Conservation (phyloP, 2,888 invertebrate species). For the Hypselothyrea guttata region DNA sequence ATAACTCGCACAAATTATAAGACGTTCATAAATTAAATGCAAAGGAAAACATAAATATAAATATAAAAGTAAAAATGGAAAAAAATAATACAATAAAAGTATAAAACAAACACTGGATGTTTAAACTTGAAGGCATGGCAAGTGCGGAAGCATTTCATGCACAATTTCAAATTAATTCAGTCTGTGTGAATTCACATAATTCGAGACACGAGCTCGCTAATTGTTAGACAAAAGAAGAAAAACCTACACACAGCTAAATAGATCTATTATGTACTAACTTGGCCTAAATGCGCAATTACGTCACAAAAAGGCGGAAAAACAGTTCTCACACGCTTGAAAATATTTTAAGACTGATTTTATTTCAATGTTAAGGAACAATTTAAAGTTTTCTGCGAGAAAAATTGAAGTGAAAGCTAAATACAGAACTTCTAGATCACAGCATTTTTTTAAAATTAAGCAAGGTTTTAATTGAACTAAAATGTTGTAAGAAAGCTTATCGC, state of each 20-base stretch:
- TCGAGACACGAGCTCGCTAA: conserved; percentile 38
- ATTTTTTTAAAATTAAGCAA: too few species aligned
- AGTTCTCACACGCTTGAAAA: conserved; percentile 43
- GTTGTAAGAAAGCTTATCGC: too few species aligned
- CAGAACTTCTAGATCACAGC: too few species aligned
- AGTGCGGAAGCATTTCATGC: conserved; percentile 31
- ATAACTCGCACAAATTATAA: conserved; percentile 5
- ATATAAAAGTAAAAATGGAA: conserved; percentile 1
- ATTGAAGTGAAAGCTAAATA: too few species aligned
- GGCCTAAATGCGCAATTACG: conserved; percentile 37
- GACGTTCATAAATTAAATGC: conserved; percentile 23
- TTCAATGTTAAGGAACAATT: conserved; percentile 21
- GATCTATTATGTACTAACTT: conserved; percentile 35
- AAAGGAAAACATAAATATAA: conserved; percentile 4
- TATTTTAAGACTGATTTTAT: conserved; percentile 7
- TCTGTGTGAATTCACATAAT: conserved; percentile 17
- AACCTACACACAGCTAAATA: conserved; percentile 12
- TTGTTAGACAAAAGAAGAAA: conserved; percentile 35
- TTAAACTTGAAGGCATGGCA: conserved; percentile 4
- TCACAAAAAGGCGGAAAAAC: conserved; percentile 19
- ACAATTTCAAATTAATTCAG: conserved; percentile 32
- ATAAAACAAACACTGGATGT: not conserved
- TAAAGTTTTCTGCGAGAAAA: not conserved
- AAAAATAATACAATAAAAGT: not conserved
- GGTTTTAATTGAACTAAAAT: too few species aligned